Base-by-base conservation (phyloP, 1,140 invertebrate species). In the Microplitis mediator region DNA sequence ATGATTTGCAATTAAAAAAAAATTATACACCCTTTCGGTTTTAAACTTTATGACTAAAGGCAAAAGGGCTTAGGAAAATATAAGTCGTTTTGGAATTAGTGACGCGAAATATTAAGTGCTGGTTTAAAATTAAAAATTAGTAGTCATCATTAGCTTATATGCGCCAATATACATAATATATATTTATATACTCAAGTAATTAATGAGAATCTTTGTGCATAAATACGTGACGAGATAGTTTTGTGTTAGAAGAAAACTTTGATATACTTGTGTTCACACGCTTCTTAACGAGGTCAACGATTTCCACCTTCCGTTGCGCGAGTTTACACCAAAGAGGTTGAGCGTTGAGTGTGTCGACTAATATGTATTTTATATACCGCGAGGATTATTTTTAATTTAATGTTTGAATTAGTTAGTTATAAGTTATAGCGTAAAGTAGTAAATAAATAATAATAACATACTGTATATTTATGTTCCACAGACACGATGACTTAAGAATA, bases 251-350 rank as follows among this genome's bases (percentile, higher is more conserved):
- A 23, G 36, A 58, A 68, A 68, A 68, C 54, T 52, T 68, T 60
- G 66, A 36, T 68, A 32, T 31, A 68, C 8, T 67, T 70, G 56
- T 72, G 62, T 80, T 80, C 77, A 72, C 79, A 80, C 77, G 77
- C 56, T 74, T 76, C 67, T 78, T 77, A 80, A 80, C 74, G 76
- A 80, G 76, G 75, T 75, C 74, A 73, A 72, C 66, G 74, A 80
- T 80, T 80, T 80, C 76, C 76, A 73, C 74, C 73, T 74, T 74
- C 73, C 73, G 69, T 66, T 71, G 66, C 31, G 52, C 13, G 34
- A 56, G 6, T 35, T 23, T n/a, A 16, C n/a, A 13, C n/a, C 11
- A 36, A n/a, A 34, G 13, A 63, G 61, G 35, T 16, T 39, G 11
- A 14, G 9, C 5, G 2, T 32, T 9, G 6, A 67, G 52, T 54